These are phyloP conservation scores for Octonoba sinensis DNA, from an alignment of 2,888 invertebrate species.

Conservation along the genomic window DNA sequence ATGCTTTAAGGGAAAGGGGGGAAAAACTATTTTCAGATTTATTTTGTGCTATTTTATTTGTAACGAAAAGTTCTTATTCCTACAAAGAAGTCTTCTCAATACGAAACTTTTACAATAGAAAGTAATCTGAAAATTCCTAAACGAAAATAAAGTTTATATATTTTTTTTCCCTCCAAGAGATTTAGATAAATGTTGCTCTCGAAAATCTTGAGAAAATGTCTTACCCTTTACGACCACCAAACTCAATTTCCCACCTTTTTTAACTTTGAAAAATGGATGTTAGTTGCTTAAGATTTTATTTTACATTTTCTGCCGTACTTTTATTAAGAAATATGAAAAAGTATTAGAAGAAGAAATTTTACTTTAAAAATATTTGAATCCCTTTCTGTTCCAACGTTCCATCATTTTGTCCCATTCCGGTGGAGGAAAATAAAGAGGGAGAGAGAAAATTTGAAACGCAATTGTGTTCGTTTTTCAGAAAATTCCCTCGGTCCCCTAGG, in stretches of 20 bases:
- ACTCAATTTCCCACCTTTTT: conserved; percentile 43
- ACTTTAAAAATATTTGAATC: conserved; percentile 34
- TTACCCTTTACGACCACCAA: conserved; percentile 1
- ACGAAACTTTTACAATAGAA: too few relatives aligned
- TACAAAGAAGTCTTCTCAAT: too few relatives aligned
- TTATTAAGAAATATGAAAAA: conserved; percentile 29
- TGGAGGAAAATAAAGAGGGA: conserved; percentile 8
- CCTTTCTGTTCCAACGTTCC: conserved; percentile 12
- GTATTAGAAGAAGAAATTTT: conserved; percentile 37
- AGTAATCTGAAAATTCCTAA: too few relatives aligned
- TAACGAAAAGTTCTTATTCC: too few relatives aligned
- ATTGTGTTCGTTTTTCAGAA: conserved; percentile 31
- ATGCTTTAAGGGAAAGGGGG: too few relatives aligned
- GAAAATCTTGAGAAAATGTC: too few relatives aligned
- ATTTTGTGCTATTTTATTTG: too few relatives aligned
- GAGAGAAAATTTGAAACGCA: conserved; percentile 39
- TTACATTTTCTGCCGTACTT: conserved; percentile 23
- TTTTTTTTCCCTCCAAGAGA: too few relatives aligned
- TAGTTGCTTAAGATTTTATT: conserved; percentile 17
- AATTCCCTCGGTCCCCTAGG: conserved; percentile 30
- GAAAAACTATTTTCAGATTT: too few relatives aligned
- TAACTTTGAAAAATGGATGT: conserved; percentile 30
- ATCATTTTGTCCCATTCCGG: conserved; percentile 25
- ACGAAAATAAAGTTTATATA: too few relatives aligned
- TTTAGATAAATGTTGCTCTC: too few relatives aligned